Evolutionary conservation across 1,140 invertebrate genomes (phyloP), one percentile per base, ranked within the genome.

Genomic region (Brachionus rubens): DNA sequence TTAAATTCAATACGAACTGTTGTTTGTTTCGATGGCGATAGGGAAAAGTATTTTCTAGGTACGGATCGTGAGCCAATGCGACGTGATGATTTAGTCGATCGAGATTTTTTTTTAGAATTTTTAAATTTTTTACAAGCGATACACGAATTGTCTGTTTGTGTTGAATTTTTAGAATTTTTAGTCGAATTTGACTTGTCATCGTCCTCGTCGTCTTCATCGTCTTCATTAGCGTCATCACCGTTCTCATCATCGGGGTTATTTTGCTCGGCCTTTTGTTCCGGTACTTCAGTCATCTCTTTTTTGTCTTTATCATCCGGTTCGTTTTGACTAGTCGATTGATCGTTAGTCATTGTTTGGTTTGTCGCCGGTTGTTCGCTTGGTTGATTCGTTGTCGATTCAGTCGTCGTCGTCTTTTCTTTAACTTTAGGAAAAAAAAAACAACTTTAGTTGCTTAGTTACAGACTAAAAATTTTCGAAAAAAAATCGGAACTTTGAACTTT

Each of bases 81-180:
- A 0, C 40, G 33, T 28, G 40, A 65, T 24, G 33, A 59, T 33
- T 59, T 59, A 16, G 54, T 65, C 21, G 59, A 65, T 3, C 59
- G 7, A 1, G 59, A 24, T 24, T 65, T 65, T 43, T 65, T 65
- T 43, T 65, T 65, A 14, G 59, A 19, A 26, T 65, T 65, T 26
- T 65, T 65, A 43, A 43, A 14, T 28, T 65, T 65, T 65, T 65
- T 65, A 28, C 59, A 65, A 9, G 59, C 41, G 28, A 43, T 65
- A 28, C 59, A 65, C 36, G 19, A 65, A 24, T 65, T 43, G 59
- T 43, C 59, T 9, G 59, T 6, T 1, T 41, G 21, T 0, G 19
- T 3, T 7, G 36, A 59, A 7, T 40, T 26, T 26, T 65, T 65
- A 36, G 33, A 43, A 46, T 43, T 65, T 65, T 65, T 65, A 7